Percentiles rank a stretch among this genome's conserved stretches.
phyloP scores from a whole-genome alignment of 2,113 vertebrate species.

The Megalops atlanticus region DNA sequence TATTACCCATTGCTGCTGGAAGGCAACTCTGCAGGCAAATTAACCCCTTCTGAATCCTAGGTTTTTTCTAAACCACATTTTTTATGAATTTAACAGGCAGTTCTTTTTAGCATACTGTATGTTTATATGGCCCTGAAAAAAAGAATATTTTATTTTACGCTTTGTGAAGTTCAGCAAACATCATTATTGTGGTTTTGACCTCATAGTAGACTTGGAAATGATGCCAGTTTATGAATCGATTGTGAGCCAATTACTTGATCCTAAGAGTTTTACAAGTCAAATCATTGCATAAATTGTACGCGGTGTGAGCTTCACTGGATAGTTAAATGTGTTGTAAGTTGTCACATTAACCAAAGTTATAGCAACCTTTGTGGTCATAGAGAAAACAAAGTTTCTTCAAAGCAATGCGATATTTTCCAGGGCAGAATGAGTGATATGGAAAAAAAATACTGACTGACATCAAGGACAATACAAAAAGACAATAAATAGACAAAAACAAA shows the following conservation, averaged over 20 bases:
- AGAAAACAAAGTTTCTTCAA: neutral
- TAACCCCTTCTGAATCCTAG: too few species aligned
- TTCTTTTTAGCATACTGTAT: too few species aligned
- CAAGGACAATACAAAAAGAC: neutral
- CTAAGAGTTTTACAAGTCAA: constrained; percentile 19
- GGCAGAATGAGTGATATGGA: neutral
- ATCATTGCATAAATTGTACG: neutral
- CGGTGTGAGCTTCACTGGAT: neutral
- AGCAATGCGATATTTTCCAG: neutral
- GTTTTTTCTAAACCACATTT: too few species aligned
- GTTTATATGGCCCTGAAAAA: neutral
- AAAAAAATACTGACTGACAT: neutral
- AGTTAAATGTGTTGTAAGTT: constrained; percentile 25
- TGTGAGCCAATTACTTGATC: neutral
- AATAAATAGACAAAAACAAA: neutral
- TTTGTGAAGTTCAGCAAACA: neutral
- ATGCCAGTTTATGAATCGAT: neutral
- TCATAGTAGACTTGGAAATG: neutral
- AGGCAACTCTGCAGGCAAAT: too few species aligned
- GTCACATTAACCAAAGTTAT: constrained; percentile 2
- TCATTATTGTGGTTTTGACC: neutral
- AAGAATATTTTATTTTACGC: neutral
- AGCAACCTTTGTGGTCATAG: neutral
- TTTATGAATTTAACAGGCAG: too few species aligned
- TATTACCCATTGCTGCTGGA: too few species aligned